Evolutionary conservation across 2,888 invertebrate species (phyloP).

Genomic region (Drosophila peninsularis): DNA sequence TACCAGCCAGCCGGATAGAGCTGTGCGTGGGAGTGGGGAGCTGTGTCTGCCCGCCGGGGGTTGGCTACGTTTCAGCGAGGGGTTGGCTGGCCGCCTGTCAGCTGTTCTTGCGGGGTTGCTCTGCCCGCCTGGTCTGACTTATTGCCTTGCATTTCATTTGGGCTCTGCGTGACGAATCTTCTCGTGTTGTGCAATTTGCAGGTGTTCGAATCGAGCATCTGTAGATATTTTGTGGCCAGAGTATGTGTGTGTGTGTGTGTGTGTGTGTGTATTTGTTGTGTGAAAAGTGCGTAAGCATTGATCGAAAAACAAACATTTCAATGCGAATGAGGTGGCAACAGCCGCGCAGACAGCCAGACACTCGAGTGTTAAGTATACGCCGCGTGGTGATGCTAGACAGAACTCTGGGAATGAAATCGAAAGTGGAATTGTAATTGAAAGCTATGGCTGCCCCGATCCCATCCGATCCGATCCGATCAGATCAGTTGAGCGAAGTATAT

Average conservation of each 20-base stretch:
- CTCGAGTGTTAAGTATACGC: conserved; percentile 51
- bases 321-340: conserved; percentile 67
- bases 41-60: conserved; percentile 30
- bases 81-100: conserved; percentile 60
- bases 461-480: no score
- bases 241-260: conserved; percentile 10
- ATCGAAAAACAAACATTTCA: conserved; percentile 70
- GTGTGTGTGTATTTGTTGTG: conserved; percentile 47
- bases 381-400: conserved; percentile 61
- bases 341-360: conserved; percentile 23
- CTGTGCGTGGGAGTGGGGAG: conserved; percentile 25
- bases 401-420: conserved; percentile 24
- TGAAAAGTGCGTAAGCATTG: conserved; percentile 71
- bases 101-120: conserved; percentile 46
- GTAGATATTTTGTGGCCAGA: conserved; percentile 46
- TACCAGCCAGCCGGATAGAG: conserved; percentile 54
- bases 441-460: not conserved
- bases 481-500: conserved; percentile 68
- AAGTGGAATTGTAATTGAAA: not conserved
- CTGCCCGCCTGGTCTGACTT: conserved; percentile 55
- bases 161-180: conserved; percentile 55
- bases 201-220: conserved; percentile 71
- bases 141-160: conserved; percentile 59
- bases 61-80: conserved; percentile 22
- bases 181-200: conserved; percentile 76